These are phyloP conservation scores for Cydia splendana DNA, from an alignment of 1,140 invertebrate genomes.

Conservation along the genomic window DNA sequence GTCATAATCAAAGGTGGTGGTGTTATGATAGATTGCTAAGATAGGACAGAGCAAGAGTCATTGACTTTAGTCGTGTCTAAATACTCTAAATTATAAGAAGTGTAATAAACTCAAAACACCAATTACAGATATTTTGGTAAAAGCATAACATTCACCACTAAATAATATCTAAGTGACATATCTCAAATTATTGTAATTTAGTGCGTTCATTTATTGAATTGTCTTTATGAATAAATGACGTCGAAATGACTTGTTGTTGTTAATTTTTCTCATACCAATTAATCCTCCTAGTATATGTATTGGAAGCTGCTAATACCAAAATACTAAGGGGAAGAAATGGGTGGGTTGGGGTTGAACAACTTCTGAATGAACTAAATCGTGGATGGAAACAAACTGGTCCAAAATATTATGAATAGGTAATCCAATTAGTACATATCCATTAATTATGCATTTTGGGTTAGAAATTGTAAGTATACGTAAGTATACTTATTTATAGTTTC, in stretches of 20 bases:
- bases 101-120: constrained; percentile 41
- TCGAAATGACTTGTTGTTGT: constrained; percentile 43
- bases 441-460: too few relatives aligned
- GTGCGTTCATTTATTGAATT: constrained; percentile 78
- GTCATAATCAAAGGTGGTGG: constrained; percentile 42
- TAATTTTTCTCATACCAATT: neutral
- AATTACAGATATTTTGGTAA: constrained; percentile 40
- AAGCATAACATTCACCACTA: constrained; percentile 61
- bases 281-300: neutral
- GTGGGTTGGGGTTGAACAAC: too few relatives aligned
- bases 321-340: too few relatives aligned
- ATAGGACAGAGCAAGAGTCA: constrained; percentile 39
- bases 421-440: too few relatives aligned
- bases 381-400: too few relatives aligned
- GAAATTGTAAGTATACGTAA: neutral
- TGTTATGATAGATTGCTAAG: constrained; percentile 49
- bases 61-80: constrained; percentile 34
- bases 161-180: constrained; percentile 75
- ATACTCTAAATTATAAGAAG: constrained; percentile 25
- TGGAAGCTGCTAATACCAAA: neutral
- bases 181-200: constrained; percentile 78
- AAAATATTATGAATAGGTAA: too few relatives aligned
- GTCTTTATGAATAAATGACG: constrained; percentile 79
- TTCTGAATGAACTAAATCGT: too few relatives aligned
- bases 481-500: neutral